A percentile compares a stretch with the other conserved stretches of the same genome.
Conservation (phyloP, 2,888 invertebrate species). For the Hemaris fuciformis region DNA sequence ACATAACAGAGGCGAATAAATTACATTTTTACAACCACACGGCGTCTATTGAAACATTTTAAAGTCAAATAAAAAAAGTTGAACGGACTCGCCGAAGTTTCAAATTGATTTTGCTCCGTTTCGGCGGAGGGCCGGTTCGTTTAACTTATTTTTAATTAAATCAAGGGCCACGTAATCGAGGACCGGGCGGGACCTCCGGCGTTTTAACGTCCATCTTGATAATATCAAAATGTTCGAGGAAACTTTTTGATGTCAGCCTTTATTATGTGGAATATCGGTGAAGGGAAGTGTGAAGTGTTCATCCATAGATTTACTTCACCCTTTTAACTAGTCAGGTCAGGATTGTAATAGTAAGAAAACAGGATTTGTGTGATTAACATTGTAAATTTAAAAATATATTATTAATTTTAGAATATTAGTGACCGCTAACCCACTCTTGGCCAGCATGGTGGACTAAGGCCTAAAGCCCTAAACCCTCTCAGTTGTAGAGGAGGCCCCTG, state of each 20-base stretch:
- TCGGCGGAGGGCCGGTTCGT: slow-evolving; percentile 47
- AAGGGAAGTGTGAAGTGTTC: background rate
- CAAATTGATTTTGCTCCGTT: slow-evolving; percentile 63
- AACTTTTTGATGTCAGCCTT: background rate
- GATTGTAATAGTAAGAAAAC: too few relatives aligned
- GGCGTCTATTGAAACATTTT: slow-evolving; percentile 41
- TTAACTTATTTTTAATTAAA: slow-evolving; percentile 76
- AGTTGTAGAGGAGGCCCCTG: too few relatives aligned
- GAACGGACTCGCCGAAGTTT: slow-evolving; percentile 48
- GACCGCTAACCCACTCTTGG: too few relatives aligned
- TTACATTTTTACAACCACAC: slow-evolving; percentile 33
- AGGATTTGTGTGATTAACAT: too few relatives aligned
- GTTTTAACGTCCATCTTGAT: background rate
- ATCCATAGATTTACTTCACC: too few relatives aligned
- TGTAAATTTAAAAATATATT: too few relatives aligned
- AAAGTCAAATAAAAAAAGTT: slow-evolving; percentile 50
- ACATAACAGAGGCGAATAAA: slow-evolving; percentile 9
- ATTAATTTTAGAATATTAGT: too few relatives aligned
- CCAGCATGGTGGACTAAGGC: too few relatives aligned
- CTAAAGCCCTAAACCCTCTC: too few relatives aligned
- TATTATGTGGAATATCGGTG: background rate
- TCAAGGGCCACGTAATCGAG: slow-evolving; percentile 53
- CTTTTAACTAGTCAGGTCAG: too few relatives aligned
- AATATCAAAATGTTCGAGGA: slow-evolving; percentile 1
- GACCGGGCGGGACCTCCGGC: slow-evolving; percentile 26